phyloP scores from a whole-genome alignment of 2,797 vertebrate genomes.

The Hypotaenidia philippensis region DNA sequence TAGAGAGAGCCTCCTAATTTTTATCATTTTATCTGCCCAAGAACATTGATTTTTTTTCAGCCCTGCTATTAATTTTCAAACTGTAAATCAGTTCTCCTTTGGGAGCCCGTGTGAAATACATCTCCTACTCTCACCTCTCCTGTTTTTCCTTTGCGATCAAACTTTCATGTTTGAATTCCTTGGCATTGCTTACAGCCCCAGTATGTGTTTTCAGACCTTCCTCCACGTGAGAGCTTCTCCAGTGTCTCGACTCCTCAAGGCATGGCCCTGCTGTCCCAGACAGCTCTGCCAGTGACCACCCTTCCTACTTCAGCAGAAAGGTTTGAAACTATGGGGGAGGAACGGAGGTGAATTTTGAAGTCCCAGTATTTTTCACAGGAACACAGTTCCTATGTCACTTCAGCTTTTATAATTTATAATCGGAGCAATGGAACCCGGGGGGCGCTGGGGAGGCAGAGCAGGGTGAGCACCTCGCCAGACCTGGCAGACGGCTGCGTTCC shows the following conservation, averaged over 20 bases:
- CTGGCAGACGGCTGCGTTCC: not conserved
- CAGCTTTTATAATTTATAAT: not conserved
- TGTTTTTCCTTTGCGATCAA: slow-evolving; percentile 20
- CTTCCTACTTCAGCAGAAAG: not conserved
- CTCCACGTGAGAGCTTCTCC: not conserved
- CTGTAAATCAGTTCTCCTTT: not conserved
- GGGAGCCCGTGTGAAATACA: not conserved
- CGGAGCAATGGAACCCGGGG: fast-evolving
- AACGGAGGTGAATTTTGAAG: not conserved
- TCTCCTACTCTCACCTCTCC: not conserved
- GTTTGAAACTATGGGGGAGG: not conserved
- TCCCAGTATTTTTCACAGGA: not conserved
- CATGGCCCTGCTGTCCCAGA: not conserved
- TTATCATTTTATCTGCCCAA: not conserved
- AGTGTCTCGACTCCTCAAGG: not conserved
- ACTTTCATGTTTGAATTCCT: not conserved
- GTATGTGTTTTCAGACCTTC: not conserved
- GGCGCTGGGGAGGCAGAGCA: not conserved
- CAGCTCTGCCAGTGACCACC: not conserved
- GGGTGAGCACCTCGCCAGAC: not conserved
- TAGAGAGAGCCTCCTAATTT: not conserved
- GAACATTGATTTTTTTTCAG: not conserved
- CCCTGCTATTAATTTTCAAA: slow-evolving; percentile 22
- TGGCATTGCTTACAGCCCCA: not conserved
- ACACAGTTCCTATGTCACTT: not conserved